Evolutionary conservation across 53 echinoderm and acorn worm species (phyloP).

Genomic region (Apostichopus leukothele): DNA sequence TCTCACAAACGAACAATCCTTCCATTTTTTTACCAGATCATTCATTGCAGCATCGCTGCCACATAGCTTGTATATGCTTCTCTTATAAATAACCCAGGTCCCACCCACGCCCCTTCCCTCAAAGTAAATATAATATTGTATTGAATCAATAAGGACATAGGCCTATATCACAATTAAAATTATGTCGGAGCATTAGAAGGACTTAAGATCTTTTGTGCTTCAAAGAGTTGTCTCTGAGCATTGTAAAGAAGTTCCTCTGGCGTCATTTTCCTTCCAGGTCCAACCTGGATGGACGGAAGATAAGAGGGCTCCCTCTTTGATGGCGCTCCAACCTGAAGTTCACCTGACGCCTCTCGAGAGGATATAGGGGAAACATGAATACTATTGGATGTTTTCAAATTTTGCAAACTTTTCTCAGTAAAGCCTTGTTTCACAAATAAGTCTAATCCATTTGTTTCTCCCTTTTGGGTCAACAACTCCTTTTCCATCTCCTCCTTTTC

Average conservation of each 20-base stretch:
- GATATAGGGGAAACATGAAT: constrained; percentile 39
- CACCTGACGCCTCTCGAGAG: constrained; percentile 24
- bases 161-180: background rate
- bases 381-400: constrained; percentile 33
- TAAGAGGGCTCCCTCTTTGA: background rate
- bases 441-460: background rate
- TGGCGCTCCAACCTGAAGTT: background rate
- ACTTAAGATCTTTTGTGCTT: constrained; percentile 56
- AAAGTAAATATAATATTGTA: too few relatives aligned
- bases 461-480: background rate
- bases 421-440: constrained; percentile 28
- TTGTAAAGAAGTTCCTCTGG: constrained; percentile 53
- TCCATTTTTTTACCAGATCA: too few relatives aligned
- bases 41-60: too few relatives aligned
- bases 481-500: constrained; percentile 43
- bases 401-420: background rate
- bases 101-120: too few relatives aligned
- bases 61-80: too few relatives aligned
- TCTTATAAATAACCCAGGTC: too few relatives aligned
- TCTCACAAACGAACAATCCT: too few relatives aligned
- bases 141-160: too few relatives aligned
- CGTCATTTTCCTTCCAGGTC: constrained; percentile 23
- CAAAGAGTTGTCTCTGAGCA: constrained; percentile 52
- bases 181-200: constrained; percentile 29
- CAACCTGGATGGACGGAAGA: background rate